phyloP scores from a whole-genome alignment of 1,140 invertebrate species.

The Saccostrea echinata region DNA sequence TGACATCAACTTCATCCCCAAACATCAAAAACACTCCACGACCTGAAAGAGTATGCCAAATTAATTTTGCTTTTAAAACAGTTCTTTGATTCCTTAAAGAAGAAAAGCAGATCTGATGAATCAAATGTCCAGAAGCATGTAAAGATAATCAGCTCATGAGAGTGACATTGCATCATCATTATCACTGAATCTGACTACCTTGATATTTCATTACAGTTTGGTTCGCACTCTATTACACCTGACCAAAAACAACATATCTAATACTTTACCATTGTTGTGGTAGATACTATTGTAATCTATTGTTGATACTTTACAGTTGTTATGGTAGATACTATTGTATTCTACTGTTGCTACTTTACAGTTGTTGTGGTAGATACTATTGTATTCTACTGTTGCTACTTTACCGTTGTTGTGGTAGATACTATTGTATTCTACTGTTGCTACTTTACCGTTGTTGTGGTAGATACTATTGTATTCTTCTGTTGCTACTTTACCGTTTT shows the following conservation, averaged over 20 bases:
- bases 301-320: conserved; percentile 66
- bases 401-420: conserved; percentile 15
- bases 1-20: conserved; percentile 65
- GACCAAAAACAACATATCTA: not conserved
- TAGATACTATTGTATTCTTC: not conserved
- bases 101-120: too few species aligned
- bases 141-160: too few species aligned
- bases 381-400: not conserved
- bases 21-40: conserved; percentile 70
- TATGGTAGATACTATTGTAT: conserved; percentile 68
- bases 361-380: not conserved
- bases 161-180: too few species aligned
- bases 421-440: conserved; percentile 9
- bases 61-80: not conserved
- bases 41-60: conserved; percentile 53
- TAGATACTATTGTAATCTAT: conserved; percentile 69
- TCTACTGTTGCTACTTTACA: conserved; percentile 51
- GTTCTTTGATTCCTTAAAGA: too few species aligned
- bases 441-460: conserved; percentile 4
- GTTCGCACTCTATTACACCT: too few species aligned
- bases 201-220: too few species aligned
- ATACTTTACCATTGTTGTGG: conserved; percentile 67
- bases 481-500: not conserved
- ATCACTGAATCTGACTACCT: too few species aligned
- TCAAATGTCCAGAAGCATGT: too few species aligned